Evolutionary conservation across 2,888 invertebrate species (phyloP), one percentile per base, ranked within the genome.

Genomic region (Marasmarcha lunaedactyla): DNA sequence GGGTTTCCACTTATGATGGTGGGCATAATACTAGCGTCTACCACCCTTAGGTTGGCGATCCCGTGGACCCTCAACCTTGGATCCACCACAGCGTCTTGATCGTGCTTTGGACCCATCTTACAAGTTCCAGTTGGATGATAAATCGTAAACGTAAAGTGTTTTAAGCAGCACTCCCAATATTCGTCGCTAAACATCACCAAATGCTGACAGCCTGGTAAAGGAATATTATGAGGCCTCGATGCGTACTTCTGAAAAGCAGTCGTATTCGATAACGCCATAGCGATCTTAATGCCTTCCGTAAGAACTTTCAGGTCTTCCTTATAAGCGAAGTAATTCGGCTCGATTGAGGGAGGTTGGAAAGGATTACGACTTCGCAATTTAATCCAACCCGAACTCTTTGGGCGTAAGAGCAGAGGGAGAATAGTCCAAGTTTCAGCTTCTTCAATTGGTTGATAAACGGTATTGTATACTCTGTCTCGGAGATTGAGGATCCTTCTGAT

Each of bases 261-360:
- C 0, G 93, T 90, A 42, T 89, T 89, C 0, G 94, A 94, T 12
- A 95, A 83, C 42, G 90, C 89, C 61, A 94, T 85, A 0, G 93
- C 94, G 42, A 95, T 88, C 53, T 90, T 88, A n/a, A 94, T 93
- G 1, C 94, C 95, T 61, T 94, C 94, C 0, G 90, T 90, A 1
- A 95, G 65, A 0, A 90, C 87, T 48, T 89, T 84, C 10, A 95
- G 84, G 55, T 98, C 97, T 57, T 92, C 88, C 47, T 89, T 89
- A 51, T 94, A 90, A 0, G 93, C 89, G 59, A 98, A 92, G 64
- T 98, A 98, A 65, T 97, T 97, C 0, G 97, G 96, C 61, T 93
- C 92, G 40, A 98, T 91, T 10, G 91, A 88, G 0, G 97, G 97
- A 45, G 92, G 88, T 1, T 91, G 88, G 47, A 89, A 85, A 0